These are phyloP conservation scores for Hylomyscus alleni DNA, from an alignment of 2,797 vertebrate genomes.

Conservation along the genomic window DNA sequence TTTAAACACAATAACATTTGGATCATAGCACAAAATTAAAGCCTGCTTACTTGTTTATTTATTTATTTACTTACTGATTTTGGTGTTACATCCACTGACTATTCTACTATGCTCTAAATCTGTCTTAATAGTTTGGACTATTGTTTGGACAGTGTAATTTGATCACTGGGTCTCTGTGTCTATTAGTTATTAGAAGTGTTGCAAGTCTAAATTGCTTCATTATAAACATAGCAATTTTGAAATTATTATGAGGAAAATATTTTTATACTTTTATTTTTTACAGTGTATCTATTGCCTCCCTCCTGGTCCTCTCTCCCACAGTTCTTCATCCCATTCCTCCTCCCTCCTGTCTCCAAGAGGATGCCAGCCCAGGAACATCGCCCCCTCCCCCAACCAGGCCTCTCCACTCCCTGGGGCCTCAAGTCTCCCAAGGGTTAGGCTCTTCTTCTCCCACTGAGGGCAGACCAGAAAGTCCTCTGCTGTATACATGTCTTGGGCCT, in stretches of 20 bases:
- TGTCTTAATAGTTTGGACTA: background rate
- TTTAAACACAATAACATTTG: background rate
- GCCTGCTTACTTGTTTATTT: background rate
- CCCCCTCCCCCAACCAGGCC: too few relatives aligned
- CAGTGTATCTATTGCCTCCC: background rate
- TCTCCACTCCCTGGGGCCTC: background rate
- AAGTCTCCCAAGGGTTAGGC: background rate
- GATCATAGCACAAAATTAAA: background rate
- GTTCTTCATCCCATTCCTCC: background rate
- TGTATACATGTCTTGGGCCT: too few relatives aligned
- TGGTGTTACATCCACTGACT: too few relatives aligned
- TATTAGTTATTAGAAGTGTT: background rate
- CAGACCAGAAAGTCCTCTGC: background rate
- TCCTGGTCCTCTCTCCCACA: background rate
- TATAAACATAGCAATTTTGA: background rate
- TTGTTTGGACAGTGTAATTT: background rate
- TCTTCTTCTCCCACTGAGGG: background rate
- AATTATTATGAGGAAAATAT: conserved; percentile 1
- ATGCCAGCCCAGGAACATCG: background rate
- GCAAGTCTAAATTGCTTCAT: background rate
- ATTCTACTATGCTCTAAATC: background rate
- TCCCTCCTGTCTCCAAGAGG: background rate
- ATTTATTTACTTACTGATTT: background rate
- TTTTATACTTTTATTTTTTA: background rate
- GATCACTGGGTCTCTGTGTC: background rate